These are phyloP conservation scores for Synaphobranchus kaupii DNA, from an alignment of 2,797 vertebrate species.

Conservation along the genomic window DNA sequence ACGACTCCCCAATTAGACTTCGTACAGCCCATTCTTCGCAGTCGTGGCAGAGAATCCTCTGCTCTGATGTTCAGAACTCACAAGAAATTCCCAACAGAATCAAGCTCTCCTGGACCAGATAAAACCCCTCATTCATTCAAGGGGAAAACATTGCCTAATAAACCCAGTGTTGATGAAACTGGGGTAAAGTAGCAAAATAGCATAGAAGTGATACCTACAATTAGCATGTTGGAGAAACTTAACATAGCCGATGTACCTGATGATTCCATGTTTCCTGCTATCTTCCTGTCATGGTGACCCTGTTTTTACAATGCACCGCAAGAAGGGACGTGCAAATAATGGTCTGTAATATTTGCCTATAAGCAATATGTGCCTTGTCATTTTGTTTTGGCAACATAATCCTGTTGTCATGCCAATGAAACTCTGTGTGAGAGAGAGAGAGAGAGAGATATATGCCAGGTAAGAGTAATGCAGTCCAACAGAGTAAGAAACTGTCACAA, in stretches of 20 bases:
- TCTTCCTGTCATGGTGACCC: background rate
- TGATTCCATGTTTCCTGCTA: background rate
- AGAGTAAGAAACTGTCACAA: background rate
- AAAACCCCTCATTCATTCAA: background rate
- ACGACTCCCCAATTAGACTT: background rate
- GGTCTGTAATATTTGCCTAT: background rate
- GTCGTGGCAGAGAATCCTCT: background rate
- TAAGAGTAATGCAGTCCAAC: background rate
- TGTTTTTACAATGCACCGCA: background rate
- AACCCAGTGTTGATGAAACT: background rate
- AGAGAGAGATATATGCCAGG: background rate
- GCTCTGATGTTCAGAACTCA: background rate
- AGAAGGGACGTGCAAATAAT: background rate
- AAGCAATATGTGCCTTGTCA: background rate
- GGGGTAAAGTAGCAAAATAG: background rate
- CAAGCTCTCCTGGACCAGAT: background rate
- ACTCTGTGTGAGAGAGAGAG: background rate
- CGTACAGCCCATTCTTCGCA: background rate
- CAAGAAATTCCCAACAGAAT: background rate
- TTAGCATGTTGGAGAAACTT: background rate
- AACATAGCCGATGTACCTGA: background rate
- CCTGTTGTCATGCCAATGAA: conserved; percentile 3
- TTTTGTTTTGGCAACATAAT: background rate
- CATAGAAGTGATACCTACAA: background rate
- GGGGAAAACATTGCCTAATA: background rate